These are phyloP conservation scores for Caenorhabditis drosophilae DNA, from an alignment of 2,888 invertebrate species.

Conservation along the genomic window DNA sequence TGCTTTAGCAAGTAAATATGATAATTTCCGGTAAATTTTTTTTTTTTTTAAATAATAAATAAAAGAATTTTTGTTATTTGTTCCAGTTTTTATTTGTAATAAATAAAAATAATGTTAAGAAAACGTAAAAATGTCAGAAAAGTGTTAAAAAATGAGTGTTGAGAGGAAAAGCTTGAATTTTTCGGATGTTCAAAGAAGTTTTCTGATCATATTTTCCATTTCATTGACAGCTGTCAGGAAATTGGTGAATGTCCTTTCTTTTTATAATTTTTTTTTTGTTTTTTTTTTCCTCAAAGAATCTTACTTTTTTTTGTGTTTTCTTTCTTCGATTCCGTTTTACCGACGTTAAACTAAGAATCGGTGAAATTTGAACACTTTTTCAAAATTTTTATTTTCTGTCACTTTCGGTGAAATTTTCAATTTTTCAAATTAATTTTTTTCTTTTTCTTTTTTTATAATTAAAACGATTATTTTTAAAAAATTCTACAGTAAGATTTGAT, in stretches of 20 bases:
- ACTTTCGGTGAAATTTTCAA: neutral
- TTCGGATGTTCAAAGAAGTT: neutral
- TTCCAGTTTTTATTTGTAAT: too few relatives aligned
- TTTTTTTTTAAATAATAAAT: neutral
- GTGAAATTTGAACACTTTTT: constrained; percentile 3
- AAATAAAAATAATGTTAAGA: too few relatives aligned
- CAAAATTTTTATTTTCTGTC: constrained; percentile 7
- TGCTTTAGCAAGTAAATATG: constrained; percentile 41
- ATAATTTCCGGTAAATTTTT: constrained; percentile 36
- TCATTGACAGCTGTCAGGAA: too few relatives aligned
- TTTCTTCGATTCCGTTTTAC: constrained; percentile 9
- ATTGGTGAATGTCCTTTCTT: too few relatives aligned
- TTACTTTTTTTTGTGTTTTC: too few relatives aligned
- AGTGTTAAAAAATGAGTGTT: too few relatives aligned
- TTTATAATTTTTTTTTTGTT: constrained; percentile 1
- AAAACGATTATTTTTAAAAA: too few relatives aligned
- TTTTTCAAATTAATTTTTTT: constrained; percentile 6
- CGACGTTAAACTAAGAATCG: too few relatives aligned
- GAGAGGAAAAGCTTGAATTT: neutral
- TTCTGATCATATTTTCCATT: neutral
- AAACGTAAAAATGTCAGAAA: too few relatives aligned
- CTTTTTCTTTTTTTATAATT: constrained; percentile 10
- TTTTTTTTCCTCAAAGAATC: neutral
- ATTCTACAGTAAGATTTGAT: too few relatives aligned
- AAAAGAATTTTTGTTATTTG: constrained; percentile 5